Percentiles rank a stretch among this genome's conserved stretches.
Evolutionary conservation across 1,140 invertebrate genomes (phyloP).

Genomic region (Chymomyza costata): DNA sequence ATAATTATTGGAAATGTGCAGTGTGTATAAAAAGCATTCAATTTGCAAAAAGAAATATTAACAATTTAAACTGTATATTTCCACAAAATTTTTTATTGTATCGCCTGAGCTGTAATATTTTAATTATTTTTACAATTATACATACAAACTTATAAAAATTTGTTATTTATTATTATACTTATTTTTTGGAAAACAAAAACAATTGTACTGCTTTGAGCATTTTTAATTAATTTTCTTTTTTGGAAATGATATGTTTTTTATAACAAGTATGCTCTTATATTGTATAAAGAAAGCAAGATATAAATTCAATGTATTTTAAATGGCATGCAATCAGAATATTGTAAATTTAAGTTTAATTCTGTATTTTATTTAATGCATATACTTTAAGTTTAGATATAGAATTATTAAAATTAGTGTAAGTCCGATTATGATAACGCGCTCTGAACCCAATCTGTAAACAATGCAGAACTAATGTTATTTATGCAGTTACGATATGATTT

Average conservation of each 20-base stretch:
- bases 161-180: slow-evolving; percentile 70
- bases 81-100: slow-evolving; percentile 32
- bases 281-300: no score
- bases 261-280: no score
- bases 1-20: no score
- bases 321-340: slow-evolving; percentile 47
- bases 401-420: slow-evolving; percentile 44
- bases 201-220: slow-evolving; percentile 66
- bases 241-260: slow-evolving; percentile 30
- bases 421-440: slow-evolving; percentile 29
- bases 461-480: slow-evolving; percentile 48
- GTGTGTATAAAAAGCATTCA: no score
- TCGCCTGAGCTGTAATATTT: slow-evolving; percentile 59
- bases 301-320: slow-evolving; percentile 6
- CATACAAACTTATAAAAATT: slow-evolving; percentile 41
- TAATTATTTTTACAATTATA: slow-evolving; percentile 49
- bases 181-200: slow-evolving; percentile 30
- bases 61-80: slow-evolving; percentile 57
- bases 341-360: slow-evolving; percentile 45
- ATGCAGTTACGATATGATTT: no score
- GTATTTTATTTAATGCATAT: no score
- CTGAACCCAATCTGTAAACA: slow-evolving; percentile 17
- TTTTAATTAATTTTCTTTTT: slow-evolving; percentile 42
- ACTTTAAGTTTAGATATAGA: slow-evolving; percentile 52
- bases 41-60: slow-evolving; percentile 45